Base-by-base conservation (phyloP, 2,888 invertebrate species). In the Epicampocera succincta region DNA sequence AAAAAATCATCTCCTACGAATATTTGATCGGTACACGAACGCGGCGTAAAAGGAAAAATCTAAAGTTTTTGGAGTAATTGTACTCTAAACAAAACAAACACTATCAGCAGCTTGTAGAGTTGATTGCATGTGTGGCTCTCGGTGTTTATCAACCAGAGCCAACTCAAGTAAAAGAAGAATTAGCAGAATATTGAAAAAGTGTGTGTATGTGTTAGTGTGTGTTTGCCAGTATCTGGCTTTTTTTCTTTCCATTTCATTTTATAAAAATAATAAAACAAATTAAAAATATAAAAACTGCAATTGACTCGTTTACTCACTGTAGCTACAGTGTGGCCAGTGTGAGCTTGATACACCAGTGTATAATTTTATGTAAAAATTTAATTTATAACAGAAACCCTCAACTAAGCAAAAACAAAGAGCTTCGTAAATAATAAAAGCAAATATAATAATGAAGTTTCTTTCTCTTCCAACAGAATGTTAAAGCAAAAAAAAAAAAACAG, bases 11-110 rank as follows among this genome's bases (percentile, higher is more conserved):
- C 48, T 74, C 21, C 56, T 40, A 66, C 54, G 48, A 40, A 17
- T 54, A 38, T 42, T 42, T 38, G 33, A 63, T 69, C 48, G 63
- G 48, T 65, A 78, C 56, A 46, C 76, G 69, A 54, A 58, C 58
- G 58, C 33, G 50, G 21, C 63, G 63, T 52, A 9, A 38, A 69
- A 61, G 56, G 21, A 71, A 40, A 72, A 60, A 48, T 33, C 8
- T 42, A 33, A 69, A 69, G 46, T 54, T 69, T n/a, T 69, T 66
- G 17, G 11, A 58, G 65, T 66, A 66, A 74, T 65, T 74, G 63
- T 63, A 63, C 29, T 29, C 46, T 13, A 76, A n/a, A 74, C 63
- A 52, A 52, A 60, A 58, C 69, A 61, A 61, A 69, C 12, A 72
- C 9, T 29, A 72, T 44, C 61, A 78, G 21, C 48, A 78, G 44